Evolutionary conservation across 2,888 invertebrate species (phyloP).

Genomic region (Steinernema hermaphroditum): DNA sequence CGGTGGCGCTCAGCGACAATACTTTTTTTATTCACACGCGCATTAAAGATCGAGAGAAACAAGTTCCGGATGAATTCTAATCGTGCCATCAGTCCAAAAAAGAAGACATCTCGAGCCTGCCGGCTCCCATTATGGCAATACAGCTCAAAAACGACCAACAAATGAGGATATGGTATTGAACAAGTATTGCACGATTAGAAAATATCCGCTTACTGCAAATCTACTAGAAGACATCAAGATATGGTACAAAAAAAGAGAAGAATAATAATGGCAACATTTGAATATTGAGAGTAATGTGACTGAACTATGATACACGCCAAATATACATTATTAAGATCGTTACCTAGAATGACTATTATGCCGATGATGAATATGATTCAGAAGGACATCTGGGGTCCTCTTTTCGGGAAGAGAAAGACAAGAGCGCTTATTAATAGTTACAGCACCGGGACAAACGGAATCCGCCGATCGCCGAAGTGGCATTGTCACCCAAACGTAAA

Average conservation of each 20-base stretch:
- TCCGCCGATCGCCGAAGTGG: conserved; percentile 43
- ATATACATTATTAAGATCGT: background rate
- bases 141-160: no score
- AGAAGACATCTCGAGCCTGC: no score
- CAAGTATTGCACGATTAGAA: background rate
- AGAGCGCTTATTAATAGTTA: conserved; percentile 36
- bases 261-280: conserved; percentile 19
- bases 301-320: background rate
- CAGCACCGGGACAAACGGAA: conserved; percentile 43
- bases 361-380: background rate
- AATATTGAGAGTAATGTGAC: conserved; percentile 34
- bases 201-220: background rate
- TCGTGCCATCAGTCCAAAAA: no score
- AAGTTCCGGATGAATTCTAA: no score
- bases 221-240: background rate
- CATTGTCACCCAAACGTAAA: conserved; percentile 44
- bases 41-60: no score
- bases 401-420: background rate
- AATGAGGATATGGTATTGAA: background rate
- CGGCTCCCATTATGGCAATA: no score
- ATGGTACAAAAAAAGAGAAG: conserved; percentile 1
- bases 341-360: conserved; percentile 2
- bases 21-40: no score
- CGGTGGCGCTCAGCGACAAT: no score
- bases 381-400: no score